These are phyloP conservation scores for Thryonomys swinderianus DNA, from an alignment of 2,113 vertebrate species.

Conservation along the genomic window DNA sequence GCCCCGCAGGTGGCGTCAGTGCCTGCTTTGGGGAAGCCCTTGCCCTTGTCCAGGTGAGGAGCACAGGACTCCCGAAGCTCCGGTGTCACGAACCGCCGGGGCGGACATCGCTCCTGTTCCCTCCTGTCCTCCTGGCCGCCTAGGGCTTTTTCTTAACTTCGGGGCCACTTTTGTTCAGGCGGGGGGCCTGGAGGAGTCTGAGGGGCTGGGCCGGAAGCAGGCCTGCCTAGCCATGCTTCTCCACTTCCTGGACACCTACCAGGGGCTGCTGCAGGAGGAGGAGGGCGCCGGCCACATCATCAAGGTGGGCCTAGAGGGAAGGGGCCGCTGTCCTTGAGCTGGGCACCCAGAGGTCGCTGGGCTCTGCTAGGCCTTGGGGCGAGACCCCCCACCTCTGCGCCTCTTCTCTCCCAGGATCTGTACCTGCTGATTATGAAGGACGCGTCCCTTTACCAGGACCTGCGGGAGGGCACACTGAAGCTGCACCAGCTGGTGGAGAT, in stretches of 20 bases:
- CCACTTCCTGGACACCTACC: conserved; percentile 95
- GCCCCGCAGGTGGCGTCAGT: neutral
- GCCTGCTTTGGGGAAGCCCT: neutral
- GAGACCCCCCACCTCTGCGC: neutral
- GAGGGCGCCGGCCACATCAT: conserved; percentile 92
- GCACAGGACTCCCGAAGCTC: neutral
- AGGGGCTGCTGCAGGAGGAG: conserved; percentile 96
- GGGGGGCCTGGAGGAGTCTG: conserved; percentile 81
- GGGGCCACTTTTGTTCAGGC: conserved; percentile 84
- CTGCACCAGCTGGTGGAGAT: conserved; percentile 92
- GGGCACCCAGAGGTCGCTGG: neutral
- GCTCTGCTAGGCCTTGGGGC: neutral
- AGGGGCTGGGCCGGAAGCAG: conserved; percentile 89
- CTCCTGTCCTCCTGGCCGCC: neutral
- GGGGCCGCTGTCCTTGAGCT: neutral
- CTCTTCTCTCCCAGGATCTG: conserved; percentile 87
- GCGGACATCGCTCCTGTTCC: neutral
- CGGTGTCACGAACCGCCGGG: neutral
- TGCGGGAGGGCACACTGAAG: conserved; percentile 94
- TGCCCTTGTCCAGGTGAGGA: neutral
- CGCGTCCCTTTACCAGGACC: conserved; percentile 91
- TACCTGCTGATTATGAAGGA: conserved; percentile 95
- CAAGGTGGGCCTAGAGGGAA: conserved; percentile 89
- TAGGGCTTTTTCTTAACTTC: conserved; percentile 83
- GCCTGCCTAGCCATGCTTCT: conserved; percentile 94